Base-by-base conservation (phyloP, 2,113 vertebrate species). In the Gobiocypris rarus region DNA sequence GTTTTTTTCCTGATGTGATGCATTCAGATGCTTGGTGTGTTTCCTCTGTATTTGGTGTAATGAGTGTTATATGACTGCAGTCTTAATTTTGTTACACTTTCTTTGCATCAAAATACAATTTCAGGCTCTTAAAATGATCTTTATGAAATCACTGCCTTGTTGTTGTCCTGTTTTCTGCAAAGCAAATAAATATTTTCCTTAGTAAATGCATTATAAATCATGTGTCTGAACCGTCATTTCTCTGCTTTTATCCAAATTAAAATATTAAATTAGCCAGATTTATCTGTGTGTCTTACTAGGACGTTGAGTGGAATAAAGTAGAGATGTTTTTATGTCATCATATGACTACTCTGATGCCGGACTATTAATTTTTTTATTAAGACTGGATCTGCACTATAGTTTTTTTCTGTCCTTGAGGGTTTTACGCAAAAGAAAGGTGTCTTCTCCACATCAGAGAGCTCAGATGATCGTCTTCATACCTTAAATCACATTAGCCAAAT, bases 171-270 rank as follows among this genome's bases (percentile, higher is more conserved):
- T 54, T 71, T 74, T 83, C 58, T 83, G 86, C 26, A 67, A 69
- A 85, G 76, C 14, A 82, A 89, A 85, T 90, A 86, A 88, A 90
- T 90, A 90, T 88, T 89, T 89, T 90, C 86, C 85, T 43, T 88
- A 88, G 86, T 89, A 89, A 90, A 89, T 85, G 84, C 84, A 83
- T 65, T 67, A 7, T 41, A 15, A 61, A 58, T 79, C 24, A 13
- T 3, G 65, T 4, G 22, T 81, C 34, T 34, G 69, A 54, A 14
- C 6, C 1, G 19, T 77, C 54, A 17, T 87, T 59, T 58, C n/a
- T 19, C 26, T 34, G 26, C 26, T 13, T 76, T 41, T 26, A 69
- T 69, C 8, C 26, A 38, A 34, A 59, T 41, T 59, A 17, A 8
- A 38, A n/a, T 3, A 22, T 34, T 15, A 75, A 19, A 56, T 75